Percentiles rank a stretch among this genome's conserved stretches.
Evolutionary conservation across 2,113 vertebrate species (phyloP).

Genomic region (Aptenodytes patagonicus): DNA sequence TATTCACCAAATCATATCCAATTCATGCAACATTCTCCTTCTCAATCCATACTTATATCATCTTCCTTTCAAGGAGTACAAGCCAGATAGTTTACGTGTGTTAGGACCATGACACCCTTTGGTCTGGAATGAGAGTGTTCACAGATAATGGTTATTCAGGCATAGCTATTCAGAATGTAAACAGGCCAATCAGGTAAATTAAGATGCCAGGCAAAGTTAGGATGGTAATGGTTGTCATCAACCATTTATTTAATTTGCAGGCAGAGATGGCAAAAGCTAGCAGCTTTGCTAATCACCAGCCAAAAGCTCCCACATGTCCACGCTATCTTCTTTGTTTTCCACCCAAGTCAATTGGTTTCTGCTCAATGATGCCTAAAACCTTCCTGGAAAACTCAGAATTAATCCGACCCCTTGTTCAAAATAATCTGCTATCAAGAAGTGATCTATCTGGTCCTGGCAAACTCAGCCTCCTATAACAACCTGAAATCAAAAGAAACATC

Average conservation of each 20-base stretch:
- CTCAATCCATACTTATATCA: not conserved
- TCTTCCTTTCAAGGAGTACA: not conserved
- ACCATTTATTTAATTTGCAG: not conserved
- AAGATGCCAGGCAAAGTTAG: not conserved
- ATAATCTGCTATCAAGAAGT: not conserved
- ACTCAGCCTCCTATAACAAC: not conserved
- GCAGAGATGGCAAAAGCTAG: not conserved
- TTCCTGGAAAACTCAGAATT: not conserved
- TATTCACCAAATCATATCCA: not conserved
- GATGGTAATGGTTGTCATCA: not conserved
- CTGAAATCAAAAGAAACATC: not conserved
- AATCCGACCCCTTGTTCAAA: not conserved
- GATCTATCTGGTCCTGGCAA: not conserved
- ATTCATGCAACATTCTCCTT: not conserved
- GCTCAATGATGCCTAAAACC: not conserved
- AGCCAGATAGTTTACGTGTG: rapidly evolving
- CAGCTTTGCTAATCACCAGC: not conserved
- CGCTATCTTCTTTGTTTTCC: not conserved
- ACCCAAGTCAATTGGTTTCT: not conserved
- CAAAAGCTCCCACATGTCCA: not conserved
- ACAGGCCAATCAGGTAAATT: not conserved
- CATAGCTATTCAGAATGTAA: not conserved
- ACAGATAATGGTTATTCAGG: not conserved
- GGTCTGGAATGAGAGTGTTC: not conserved
- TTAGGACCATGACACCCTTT: not conserved